Conservation (phyloP, 2,888 invertebrate species). For the Pristionchus japonicus region DNA sequence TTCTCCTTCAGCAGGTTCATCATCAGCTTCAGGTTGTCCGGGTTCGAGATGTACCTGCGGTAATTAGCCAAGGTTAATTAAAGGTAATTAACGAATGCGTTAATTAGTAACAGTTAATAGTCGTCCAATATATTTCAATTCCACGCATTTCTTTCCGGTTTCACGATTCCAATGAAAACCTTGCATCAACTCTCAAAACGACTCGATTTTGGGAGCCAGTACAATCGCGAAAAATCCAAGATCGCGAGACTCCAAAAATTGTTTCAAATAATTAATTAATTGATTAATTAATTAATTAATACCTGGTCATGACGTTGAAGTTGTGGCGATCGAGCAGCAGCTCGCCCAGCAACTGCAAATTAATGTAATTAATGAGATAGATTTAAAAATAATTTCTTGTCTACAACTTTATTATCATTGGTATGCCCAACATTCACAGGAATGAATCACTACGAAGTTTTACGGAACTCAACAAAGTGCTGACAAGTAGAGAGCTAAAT, state of each 20-base stretch:
- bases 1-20: slow-evolving; percentile 99
- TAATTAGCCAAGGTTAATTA: not conserved
- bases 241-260: not conserved
- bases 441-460: no score
- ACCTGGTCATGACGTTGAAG: slow-evolving; percentile 90
- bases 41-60: slow-evolving; percentile 86
- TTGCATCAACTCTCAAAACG: no score
- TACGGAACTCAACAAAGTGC: no score
- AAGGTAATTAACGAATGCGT: not conserved
- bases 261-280: no score
- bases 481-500: no score
- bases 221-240: not conserved
- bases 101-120: not conserved
- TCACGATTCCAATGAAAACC: no score
- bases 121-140: no score
- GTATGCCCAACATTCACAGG: no score
- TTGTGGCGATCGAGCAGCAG: slow-evolving; percentile 97
- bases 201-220: no score
- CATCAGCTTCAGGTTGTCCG: slow-evolving; percentile 98
- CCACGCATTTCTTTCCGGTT: no score
- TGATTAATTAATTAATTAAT: slow-evolving; percentile 76
- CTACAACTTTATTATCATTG: no score
- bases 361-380: not conserved
- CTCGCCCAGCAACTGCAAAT: slow-evolving; percentile 87
- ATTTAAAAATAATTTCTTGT: not conserved